Percentiles rank a stretch among this genome's conserved stretches.
Conservation (phyloP, 2,797 vertebrate genomes). For the Myotis myotis region DNA sequence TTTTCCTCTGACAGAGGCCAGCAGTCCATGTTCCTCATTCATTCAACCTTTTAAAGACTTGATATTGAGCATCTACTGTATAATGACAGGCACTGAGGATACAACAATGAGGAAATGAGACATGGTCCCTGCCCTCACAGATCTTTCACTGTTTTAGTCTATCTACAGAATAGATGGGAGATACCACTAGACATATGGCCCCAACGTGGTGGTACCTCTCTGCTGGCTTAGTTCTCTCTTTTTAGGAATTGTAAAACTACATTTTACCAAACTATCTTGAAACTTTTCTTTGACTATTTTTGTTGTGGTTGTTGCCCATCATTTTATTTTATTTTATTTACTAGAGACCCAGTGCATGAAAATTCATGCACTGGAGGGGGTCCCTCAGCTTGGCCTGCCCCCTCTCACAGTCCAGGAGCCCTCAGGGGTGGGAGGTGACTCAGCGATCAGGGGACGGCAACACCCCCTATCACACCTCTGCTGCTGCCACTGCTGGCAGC, state of each 20-base stretch:
- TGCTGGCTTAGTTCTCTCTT: not conserved
- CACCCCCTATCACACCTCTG: no score
- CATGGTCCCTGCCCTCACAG: rapidly evolving
- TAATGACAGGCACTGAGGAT: not conserved
- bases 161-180: not conserved
- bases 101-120: not conserved
- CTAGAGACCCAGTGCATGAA: no score
- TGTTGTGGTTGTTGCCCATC: not conserved
- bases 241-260: not conserved
- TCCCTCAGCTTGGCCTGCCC: no score
- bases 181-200: not conserved
- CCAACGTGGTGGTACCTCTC: not conserved
- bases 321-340: not conserved
- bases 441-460: no score
- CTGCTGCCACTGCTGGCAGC: no score
- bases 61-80: not conserved
- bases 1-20: not conserved
- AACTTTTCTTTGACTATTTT: not conserved
- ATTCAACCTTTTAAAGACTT: not conserved
- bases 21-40: not conserved
- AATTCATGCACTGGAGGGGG: no score
- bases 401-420: no score
- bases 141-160: not conserved
- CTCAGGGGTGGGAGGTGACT: no score
- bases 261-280: not conserved